Percentiles rank a stretch among this genome's conserved stretches.
Evolutionary conservation across 2,797 vertebrate genomes (phyloP).

Genomic region (Pseudopleuronectes americanus): DNA sequence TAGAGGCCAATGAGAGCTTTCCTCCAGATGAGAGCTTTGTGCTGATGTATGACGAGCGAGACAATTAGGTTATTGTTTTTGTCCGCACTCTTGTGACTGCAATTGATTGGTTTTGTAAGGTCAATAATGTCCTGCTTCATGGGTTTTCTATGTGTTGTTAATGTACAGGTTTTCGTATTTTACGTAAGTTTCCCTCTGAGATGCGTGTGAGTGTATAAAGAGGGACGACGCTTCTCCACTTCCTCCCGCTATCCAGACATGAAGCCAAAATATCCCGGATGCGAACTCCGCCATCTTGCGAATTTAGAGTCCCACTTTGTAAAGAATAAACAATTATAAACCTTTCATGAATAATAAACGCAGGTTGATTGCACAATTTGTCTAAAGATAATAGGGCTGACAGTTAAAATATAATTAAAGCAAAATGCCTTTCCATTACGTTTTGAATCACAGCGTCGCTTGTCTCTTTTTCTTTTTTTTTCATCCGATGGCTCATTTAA

Average conservation of each 20-base stretch:
- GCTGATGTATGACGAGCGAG: slow-evolving; percentile 20
- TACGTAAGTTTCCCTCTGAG: not conserved
- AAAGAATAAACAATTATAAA: slow-evolving; percentile 5
- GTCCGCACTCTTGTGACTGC: not conserved
- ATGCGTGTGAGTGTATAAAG: not conserved
- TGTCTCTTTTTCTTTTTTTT: not conserved
- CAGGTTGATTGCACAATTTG: not conserved
- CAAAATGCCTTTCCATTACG: not conserved
- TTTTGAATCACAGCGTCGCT: not conserved
- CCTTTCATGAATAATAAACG: not conserved
- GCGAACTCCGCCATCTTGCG: too few species aligned
- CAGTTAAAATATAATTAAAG: not conserved
- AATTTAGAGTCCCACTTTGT: too few species aligned
- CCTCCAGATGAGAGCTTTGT: slow-evolving; percentile 20
- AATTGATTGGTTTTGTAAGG: not conserved
- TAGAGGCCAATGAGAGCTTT: slow-evolving; percentile 53
- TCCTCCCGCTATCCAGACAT: too few species aligned
- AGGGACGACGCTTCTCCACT: too few species aligned
- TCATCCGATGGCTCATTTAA: not conserved
- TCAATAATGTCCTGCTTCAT: too few species aligned
- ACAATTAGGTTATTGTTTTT: not conserved
- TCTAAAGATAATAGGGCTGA: not conserved
- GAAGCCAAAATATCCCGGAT: too few species aligned
- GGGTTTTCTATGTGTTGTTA: too few species aligned
- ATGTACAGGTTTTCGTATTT: too few species aligned